Conservation (phyloP, 2,888 invertebrate genomes). For the Netelia inedita region DNA sequence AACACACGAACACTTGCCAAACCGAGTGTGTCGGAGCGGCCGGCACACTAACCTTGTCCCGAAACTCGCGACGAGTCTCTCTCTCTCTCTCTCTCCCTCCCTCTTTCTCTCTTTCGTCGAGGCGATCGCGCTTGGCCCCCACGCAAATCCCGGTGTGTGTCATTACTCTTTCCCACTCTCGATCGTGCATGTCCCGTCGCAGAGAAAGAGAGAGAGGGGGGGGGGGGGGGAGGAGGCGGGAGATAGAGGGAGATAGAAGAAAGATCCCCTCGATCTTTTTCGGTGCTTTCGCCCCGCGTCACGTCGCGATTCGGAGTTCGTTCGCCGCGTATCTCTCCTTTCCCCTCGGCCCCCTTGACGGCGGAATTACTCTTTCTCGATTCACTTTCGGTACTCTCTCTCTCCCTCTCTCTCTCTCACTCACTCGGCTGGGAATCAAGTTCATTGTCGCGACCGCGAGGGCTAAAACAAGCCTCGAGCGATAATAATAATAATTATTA, state of each 20-base stretch:
- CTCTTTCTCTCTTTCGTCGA: slow-evolving; percentile 28
- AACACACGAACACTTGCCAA: slow-evolving; percentile 69
- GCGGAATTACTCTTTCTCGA: slow-evolving; percentile 72
- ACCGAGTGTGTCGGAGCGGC: slow-evolving; percentile 70
- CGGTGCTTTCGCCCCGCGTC: slow-evolving; percentile 60
- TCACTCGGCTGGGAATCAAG: slow-evolving; percentile 46
- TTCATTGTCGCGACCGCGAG: slow-evolving; percentile 65
- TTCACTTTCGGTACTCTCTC: slow-evolving; percentile 51
- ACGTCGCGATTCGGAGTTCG: slow-evolving; percentile 49
- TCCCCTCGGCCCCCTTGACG: slow-evolving; percentile 63
- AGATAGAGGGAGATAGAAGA: slow-evolving; percentile 8
- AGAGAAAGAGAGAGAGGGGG: slow-evolving; percentile 20
- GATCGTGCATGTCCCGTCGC: slow-evolving; percentile 41
- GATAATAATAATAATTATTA: slow-evolving; percentile 9
- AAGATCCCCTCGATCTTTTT: slow-evolving; percentile 69
- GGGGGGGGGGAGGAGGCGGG: neutral
- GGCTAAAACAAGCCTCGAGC: neutral
- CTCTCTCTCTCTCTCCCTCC: slow-evolving; percentile 45
- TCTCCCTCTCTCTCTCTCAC: too few relatives aligned
- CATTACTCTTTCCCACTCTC: slow-evolving; percentile 68
- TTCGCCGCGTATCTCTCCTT: slow-evolving; percentile 31
- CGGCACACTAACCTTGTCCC: slow-evolving; percentile 82
- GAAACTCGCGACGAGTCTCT: slow-evolving; percentile 71
- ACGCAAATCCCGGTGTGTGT: slow-evolving; percentile 60
- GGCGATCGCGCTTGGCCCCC: slow-evolving; percentile 34